Conservation (phyloP, 2,113 vertebrate genomes). For the Eretmochelys imbricata region DNA sequence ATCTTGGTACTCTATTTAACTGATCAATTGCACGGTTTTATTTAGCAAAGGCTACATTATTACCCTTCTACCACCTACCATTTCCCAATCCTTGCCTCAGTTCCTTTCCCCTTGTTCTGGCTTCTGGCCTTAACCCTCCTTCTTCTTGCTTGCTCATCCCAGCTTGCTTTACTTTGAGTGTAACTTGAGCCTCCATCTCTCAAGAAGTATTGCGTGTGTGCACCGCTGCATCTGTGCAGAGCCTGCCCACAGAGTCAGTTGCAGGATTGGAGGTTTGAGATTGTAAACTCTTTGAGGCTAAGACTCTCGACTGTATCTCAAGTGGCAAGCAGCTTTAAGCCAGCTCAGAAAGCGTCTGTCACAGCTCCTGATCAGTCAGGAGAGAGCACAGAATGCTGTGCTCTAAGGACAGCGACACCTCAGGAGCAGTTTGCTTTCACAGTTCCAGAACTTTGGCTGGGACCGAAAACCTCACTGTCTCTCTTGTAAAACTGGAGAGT, state of each 20-base stretch:
- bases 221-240: neutral
- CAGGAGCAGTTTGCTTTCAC: neutral
- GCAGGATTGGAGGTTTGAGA: neutral
- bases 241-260: neutral
- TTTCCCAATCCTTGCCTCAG: neutral
- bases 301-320: conserved; percentile 8
- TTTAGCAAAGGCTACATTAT: neutral
- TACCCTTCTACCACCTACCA: neutral
- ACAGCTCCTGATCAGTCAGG: neutral
- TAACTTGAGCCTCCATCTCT: neutral
- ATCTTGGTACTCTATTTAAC: no score
- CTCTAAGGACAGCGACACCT: conserved; percentile 15
- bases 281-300: conserved; percentile 11
- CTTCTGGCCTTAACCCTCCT: neutral
- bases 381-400: neutral
- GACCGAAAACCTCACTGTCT: neutral
- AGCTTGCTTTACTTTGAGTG: neutral
- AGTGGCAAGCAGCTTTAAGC: conserved; percentile 22
- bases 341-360: neutral
- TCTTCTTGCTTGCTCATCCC: neutral
- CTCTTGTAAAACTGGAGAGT: neutral
- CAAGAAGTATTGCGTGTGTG: neutral
- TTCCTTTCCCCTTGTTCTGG: neutral
- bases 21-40: neutral
- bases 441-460: neutral